Conservation (phyloP, 2,113 vertebrate species). For the Arothron firmamentum region DNA sequence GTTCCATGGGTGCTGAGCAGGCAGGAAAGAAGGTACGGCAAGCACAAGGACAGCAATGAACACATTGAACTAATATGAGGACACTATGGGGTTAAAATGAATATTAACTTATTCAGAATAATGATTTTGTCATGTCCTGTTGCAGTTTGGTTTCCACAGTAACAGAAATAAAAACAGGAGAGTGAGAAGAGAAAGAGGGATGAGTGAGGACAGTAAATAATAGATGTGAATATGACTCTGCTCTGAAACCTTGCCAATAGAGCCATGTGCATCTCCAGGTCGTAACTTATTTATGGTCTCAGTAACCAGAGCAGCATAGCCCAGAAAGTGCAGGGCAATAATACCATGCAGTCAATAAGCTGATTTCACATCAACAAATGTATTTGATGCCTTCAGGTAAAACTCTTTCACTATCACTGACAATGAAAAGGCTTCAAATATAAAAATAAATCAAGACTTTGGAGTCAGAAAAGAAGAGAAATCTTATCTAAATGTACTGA, state of each 20-base stretch:
- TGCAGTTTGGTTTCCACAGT: background rate
- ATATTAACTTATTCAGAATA: background rate
- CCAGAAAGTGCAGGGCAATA: constrained; percentile 47
- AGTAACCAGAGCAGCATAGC: constrained; percentile 62
- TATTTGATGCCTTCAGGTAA: background rate
- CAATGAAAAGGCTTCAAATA: background rate
- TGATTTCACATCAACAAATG: constrained; percentile 19
- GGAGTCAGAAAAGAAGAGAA: no score
- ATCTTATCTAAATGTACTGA: no score
- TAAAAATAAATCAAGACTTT: background rate
- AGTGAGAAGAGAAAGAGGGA: constrained; percentile 12
- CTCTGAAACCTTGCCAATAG: constrained; percentile 46
- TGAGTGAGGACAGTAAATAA: constrained; percentile 57
- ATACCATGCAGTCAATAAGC: constrained; percentile 24
- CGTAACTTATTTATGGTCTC: constrained; percentile 65
- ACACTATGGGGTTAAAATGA: no score
- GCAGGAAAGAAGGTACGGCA: background rate
- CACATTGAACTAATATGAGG: no score
- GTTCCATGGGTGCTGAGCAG: background rate
- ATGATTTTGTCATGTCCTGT: background rate
- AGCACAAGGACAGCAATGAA: background rate
- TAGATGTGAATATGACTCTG: constrained; percentile 63
- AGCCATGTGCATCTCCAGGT: constrained; percentile 53
- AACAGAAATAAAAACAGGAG: constrained; percentile 9
- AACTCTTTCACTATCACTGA: background rate